Evolutionary conservation across 2,888 invertebrate genomes (phyloP).

Genomic region (Taenaris catops): DNA sequence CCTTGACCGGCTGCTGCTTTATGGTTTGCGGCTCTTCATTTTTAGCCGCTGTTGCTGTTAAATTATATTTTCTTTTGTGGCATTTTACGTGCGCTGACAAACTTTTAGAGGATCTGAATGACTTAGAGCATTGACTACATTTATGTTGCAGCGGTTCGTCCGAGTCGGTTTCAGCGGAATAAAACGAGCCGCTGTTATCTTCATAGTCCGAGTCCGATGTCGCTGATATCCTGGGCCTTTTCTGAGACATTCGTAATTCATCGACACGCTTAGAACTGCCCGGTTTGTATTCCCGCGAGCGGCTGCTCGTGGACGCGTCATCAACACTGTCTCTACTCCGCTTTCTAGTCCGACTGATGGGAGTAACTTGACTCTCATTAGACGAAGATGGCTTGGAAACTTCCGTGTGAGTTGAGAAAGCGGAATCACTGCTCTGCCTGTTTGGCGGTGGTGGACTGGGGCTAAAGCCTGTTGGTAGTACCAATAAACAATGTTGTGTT

Average conservation of each 20-base stretch:
- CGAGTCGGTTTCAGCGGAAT: conserved; percentile 57
- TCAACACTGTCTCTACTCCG: conserved; percentile 56
- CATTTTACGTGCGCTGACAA: conserved; percentile 39
- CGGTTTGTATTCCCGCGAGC: conserved; percentile 46
- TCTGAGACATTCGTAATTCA: conserved; percentile 47
- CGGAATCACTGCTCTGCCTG: conserved; percentile 71
- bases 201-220: conserved; percentile 61
- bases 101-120: conserved; percentile 38
- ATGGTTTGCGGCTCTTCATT: neutral
- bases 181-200: conserved; percentile 46
- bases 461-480: conserved; percentile 48
- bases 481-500: neutral
- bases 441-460: conserved; percentile 52
- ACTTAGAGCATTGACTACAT: conserved; percentile 49
- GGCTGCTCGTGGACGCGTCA: conserved; percentile 46
- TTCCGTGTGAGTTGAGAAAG: conserved; percentile 66
- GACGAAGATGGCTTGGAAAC: conserved; percentile 48
- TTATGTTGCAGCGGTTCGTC: conserved; percentile 51
- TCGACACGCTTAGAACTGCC: conserved; percentile 52
- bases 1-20: neutral
- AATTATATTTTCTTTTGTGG: conserved; percentile 31
- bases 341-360: conserved; percentile 43
- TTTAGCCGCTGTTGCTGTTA: neutral
- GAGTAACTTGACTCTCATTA: conserved; percentile 41
- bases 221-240: conserved; percentile 38